phyloP scores from a whole-genome alignment of 1,140 invertebrate genomes.

The Drosophila parabipectinata region DNA sequence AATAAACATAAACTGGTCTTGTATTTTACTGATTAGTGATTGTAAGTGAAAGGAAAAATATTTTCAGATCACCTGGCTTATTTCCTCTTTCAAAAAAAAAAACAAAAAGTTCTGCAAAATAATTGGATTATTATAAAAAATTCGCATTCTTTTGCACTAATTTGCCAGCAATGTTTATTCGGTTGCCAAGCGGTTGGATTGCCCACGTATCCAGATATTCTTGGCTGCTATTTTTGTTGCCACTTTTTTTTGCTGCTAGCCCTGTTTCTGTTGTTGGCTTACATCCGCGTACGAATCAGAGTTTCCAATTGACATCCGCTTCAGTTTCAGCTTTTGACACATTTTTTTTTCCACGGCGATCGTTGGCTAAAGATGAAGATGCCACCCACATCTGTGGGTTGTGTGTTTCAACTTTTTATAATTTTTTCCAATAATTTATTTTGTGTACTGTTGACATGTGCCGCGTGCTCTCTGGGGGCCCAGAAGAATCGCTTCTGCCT shows the following conservation, averaged over 20 bases:
- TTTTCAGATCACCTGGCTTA: neutral
- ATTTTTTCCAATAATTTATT: neutral
- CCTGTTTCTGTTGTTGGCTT: constrained; percentile 7
- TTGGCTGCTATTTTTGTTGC: constrained; percentile 7
- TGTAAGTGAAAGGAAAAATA: constrained; percentile 10
- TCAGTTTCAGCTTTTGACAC: constrained; percentile 79
- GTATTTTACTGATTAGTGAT: neutral
- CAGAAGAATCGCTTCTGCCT: constrained; percentile 33
- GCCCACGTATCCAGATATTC: constrained; percentile 26
- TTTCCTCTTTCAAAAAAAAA: constrained; percentile 1
- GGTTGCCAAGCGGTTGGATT: constrained; percentile 19
- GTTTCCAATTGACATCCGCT: constrained; percentile 74
- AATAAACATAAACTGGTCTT: neutral
- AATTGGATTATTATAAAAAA: constrained; percentile 5
- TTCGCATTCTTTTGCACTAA: constrained; percentile 9
- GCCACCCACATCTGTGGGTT: constrained; percentile 36
- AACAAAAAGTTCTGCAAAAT: constrained; percentile 1
- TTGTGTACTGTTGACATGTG: constrained; percentile 42
- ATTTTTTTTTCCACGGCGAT: constrained; percentile 46
- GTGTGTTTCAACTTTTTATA: neutral
- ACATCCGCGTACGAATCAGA: constrained; percentile 63
- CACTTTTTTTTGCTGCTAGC: constrained; percentile 26
- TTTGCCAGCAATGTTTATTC: neutral
- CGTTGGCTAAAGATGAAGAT: constrained; percentile 28
- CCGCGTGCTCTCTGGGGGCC: constrained; percentile 40